These are phyloP conservation scores for Lethenteron reissneri DNA, from an alignment of 2,113 vertebrate species.

Conservation along the genomic window DNA sequence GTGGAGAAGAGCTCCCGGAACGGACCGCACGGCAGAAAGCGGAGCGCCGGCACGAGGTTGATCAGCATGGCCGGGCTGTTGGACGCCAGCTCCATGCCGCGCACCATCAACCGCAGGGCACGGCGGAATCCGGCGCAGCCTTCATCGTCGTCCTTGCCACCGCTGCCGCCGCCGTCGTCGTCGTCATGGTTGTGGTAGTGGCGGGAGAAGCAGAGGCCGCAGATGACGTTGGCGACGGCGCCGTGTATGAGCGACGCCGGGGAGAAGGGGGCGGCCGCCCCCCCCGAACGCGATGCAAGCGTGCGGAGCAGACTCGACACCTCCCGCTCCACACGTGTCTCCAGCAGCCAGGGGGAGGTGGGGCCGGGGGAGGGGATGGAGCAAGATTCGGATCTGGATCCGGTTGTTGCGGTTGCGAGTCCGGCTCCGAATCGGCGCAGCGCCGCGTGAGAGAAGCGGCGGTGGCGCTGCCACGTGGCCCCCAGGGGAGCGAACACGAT, in stretches of 20 bases:
- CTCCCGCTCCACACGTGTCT: conserved; percentile 58
- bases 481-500: conserved; percentile 78
- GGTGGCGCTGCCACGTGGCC: conserved; percentile 56
- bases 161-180: too few relatives aligned
- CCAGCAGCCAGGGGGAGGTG: conserved; percentile 18
- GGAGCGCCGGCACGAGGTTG: conserved; percentile 57
- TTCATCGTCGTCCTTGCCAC: too few relatives aligned
- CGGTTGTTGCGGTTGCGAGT: conserved; percentile 18
- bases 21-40: conserved; percentile 55
- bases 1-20: conserved; percentile 51
- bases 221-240: conserved; percentile 69
- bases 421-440: conserved; percentile 67
- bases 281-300: conserved; percentile 27
- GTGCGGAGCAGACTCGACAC: conserved; percentile 42
- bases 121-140: conserved; percentile 23
- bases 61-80: conserved; percentile 42
- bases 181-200: conserved; percentile 35
- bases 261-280: conserved; percentile 20
- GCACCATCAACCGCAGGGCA: conserved; percentile 48
- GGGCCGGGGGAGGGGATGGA: too few relatives aligned
- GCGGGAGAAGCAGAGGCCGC: conserved; percentile 53
- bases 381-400: too few relatives aligned
- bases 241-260: conserved; percentile 38
- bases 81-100: conserved; percentile 42
- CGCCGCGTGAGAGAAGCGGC: conserved; percentile 60